Percentiles rank a stretch among this genome's conserved stretches.
These are phyloP conservation scores for Pemphredon lugubris DNA, from an alignment of 2,888 invertebrate genomes.

Conservation along the genomic window DNA sequence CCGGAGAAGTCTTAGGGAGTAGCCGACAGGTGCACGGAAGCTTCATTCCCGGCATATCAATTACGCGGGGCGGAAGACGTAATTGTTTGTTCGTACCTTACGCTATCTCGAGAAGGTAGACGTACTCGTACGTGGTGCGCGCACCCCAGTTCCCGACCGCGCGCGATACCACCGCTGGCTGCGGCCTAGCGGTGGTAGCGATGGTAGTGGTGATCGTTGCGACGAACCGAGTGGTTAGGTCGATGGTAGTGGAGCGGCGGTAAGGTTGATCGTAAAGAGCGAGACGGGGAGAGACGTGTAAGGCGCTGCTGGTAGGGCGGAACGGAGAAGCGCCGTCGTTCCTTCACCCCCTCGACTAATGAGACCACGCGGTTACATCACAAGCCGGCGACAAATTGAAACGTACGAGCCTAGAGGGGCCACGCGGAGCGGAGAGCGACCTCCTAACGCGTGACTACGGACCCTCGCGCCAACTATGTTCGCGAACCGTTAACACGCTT, in stretches of 20 bases:
- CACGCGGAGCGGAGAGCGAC: constrained; percentile 66
- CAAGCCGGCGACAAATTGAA: constrained; percentile 79
- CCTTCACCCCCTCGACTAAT: constrained; percentile 75
- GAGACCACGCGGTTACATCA: constrained; percentile 80
- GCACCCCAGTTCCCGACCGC: too few relatives aligned
- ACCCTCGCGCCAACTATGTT: constrained; percentile 35
- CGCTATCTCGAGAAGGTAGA: constrained; percentile 57
- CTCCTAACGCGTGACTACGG: constrained; percentile 72
- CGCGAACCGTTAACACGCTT: constrained; percentile 60
- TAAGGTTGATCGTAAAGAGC: constrained; percentile 76
- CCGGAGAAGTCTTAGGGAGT: constrained; percentile 58
- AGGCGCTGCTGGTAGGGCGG: constrained; percentile 37
- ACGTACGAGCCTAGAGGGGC: constrained; percentile 78
- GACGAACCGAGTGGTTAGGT: constrained; percentile 58
- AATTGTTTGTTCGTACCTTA: constrained; percentile 75
- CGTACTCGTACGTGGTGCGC: constrained; percentile 57
- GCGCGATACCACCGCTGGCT: constrained; percentile 5
- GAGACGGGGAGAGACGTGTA: constrained; percentile 56
- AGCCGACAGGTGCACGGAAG: constrained; percentile 69
- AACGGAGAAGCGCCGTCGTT: constrained; percentile 61
- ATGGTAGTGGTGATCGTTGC: constrained; percentile 35
- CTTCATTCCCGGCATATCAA: constrained; percentile 72
- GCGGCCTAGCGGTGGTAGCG: constrained; percentile 1
- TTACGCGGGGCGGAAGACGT: constrained; percentile 67
- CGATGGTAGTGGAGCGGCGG: constrained; percentile 66